These are phyloP conservation scores for Cremastinae sp. DNA, from an alignment of 2,888 invertebrate genomes.

Conservation along the genomic window DNA sequence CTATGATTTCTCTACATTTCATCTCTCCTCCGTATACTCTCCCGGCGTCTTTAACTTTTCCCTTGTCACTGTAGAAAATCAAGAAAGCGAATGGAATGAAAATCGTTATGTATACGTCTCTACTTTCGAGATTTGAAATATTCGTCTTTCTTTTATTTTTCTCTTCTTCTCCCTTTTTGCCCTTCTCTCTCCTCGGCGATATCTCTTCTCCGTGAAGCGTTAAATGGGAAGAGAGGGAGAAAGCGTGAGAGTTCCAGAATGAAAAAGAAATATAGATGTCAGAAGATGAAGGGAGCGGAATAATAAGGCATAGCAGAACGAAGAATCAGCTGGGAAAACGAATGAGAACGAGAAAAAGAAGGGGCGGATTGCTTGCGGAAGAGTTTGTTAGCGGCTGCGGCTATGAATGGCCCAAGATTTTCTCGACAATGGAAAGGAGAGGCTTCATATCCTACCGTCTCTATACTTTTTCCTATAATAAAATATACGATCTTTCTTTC, in stretches of 20 bases:
- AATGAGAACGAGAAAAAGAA: slow-evolving; percentile 47
- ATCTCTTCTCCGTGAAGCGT: slow-evolving; percentile 54
- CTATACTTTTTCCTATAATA: too few relatives aligned
- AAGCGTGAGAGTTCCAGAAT: neutral
- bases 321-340: slow-evolving; percentile 42
- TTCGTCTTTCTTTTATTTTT: slow-evolving; percentile 22
- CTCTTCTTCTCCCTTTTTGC: slow-evolving; percentile 18
- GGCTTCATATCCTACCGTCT: neutral
- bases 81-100: slow-evolving; percentile 47
- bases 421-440: slow-evolving; percentile 36
- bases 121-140: slow-evolving; percentile 41
- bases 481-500: too few relatives aligned
- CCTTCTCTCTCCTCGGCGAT: slow-evolving; percentile 26
- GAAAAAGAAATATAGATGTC: slow-evolving; percentile 32
- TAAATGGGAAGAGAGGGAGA: slow-evolving; percentile 46
- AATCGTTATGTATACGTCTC: slow-evolving; percentile 24
- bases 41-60: slow-evolving; percentile 37
- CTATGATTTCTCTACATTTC: slow-evolving; percentile 55
- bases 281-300: slow-evolving; percentile 46
- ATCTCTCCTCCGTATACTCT: slow-evolving; percentile 59
- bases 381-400: slow-evolving; percentile 34
- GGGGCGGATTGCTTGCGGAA: slow-evolving; percentile 24
- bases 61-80: slow-evolving; percentile 40
- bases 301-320: slow-evolving; percentile 44
- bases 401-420: slow-evolving; percentile 48